Evolutionary conservation across 2,797 vertebrate species (phyloP).

Genomic region (Crenuchus spilurus): DNA sequence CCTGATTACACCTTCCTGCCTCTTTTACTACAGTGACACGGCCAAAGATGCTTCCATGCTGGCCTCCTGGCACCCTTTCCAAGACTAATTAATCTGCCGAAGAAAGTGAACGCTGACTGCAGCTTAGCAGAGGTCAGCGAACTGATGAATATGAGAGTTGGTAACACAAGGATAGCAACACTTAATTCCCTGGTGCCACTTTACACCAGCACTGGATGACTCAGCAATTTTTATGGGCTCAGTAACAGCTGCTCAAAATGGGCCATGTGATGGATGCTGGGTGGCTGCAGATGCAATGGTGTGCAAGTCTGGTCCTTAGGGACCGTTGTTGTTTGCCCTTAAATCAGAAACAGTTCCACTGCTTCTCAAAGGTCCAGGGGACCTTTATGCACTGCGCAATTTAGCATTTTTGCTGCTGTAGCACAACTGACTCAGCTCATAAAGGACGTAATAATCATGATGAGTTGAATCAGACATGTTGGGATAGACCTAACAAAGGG

Average conservation of each 20-base stretch:
- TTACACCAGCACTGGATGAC: not conserved
- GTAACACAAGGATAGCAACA: constrained; percentile 2
- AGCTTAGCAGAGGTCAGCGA: not conserved
- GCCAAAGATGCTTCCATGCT: constrained; percentile 3
- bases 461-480: not conserved
- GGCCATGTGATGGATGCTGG: not conserved
- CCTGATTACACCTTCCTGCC: constrained; percentile 33
- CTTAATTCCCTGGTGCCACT: not conserved
- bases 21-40: not conserved
- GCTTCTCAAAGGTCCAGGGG: not conserved
- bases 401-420: not conserved
- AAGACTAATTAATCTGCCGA: constrained; percentile 19
- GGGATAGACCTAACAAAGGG: too few species aligned
- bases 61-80: not conserved
- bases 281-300: not conserved
- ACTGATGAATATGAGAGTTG: constrained; percentile 23
- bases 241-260: not conserved
- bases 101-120: not conserved
- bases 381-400: not conserved
- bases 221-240: constrained; percentile 3
- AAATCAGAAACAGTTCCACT: not conserved
- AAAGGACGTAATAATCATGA: not conserved
- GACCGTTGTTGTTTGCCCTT: not conserved
- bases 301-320: not conserved
- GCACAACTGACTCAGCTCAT: not conserved